phyloP scores from a whole-genome alignment of 1,140 invertebrate species.

The Doryteuthis pealeii region DNA sequence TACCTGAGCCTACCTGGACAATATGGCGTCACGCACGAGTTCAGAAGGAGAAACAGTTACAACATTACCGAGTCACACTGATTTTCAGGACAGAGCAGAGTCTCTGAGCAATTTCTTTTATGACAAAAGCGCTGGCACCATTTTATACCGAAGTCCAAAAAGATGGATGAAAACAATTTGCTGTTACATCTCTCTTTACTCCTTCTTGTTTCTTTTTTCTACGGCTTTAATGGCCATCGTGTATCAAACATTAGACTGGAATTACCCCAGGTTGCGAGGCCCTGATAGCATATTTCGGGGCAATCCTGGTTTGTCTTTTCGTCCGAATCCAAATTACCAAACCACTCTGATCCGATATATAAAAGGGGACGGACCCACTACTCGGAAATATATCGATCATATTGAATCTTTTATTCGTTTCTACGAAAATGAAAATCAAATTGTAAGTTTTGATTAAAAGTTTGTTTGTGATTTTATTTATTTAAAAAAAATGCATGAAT shows the following conservation, averaged over 20 bases:
- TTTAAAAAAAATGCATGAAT: too few relatives aligned
- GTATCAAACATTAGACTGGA: conserved; percentile 85
- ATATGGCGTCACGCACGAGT: conserved; percentile 3
- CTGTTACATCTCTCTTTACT: conserved; percentile 93
- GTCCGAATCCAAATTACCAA: conserved; percentile 89
- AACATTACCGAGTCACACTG: background rate
- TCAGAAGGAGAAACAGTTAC: conserved; percentile 2
- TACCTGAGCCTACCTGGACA: background rate
- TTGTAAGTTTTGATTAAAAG: background rate
- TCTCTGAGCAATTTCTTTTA: background rate
- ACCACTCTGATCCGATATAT: conserved; percentile 91
- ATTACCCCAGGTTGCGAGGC: conserved; percentile 83
- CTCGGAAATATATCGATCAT: conserved; percentile 42
- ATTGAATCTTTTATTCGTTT: conserved; percentile 38
- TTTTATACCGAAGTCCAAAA: background rate
- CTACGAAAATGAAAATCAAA: background rate
- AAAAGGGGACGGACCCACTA: conserved; percentile 38
- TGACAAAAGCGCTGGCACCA: background rate
- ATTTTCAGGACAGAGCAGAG: background rate
- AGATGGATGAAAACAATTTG: background rate
- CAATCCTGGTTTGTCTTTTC: conserved; percentile 89
- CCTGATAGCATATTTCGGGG: conserved; percentile 81
- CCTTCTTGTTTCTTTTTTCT: conserved; percentile 82
- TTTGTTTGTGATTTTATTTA: background rate
- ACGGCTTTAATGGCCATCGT: conserved; percentile 87